Evolutionary conservation across 2,888 invertebrate species (phyloP), one percentile per base, ranked within the genome.

Genomic region (Pachymerium ferrugineum): DNA sequence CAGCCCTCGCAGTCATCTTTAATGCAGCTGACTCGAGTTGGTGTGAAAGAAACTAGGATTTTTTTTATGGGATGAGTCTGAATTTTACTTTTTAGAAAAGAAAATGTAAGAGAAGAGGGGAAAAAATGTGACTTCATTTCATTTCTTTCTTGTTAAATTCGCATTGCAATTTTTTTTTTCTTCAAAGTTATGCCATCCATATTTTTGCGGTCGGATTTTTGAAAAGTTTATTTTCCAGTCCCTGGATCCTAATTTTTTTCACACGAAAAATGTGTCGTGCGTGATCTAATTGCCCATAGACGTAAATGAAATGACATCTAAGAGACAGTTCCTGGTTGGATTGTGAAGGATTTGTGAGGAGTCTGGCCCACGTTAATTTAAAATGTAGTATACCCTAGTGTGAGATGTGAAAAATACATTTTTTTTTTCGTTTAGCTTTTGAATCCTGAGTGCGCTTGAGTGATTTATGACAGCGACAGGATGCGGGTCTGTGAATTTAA

Each of bases 121-220:
- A n/a, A n/a, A 54, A 62, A 62, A 62, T 12, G 28, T 62, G 62
- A 62, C 62, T 62, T 62, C 62, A 62, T 62, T 62, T 62, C 62
- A 62, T 62, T 62, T 62, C 54, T 54, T 62, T 62, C 62, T 62
- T 62, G 62, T 62, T 62, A 62, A 62, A 62, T 25, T 62, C 62
- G 10, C 62, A 62, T 62, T 62, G 62, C n/a, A 47, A 10, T 47
- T 47, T 47, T 38, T 38, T 38, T 10, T 38, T 38, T 8, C 16
- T 14, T 38, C 2, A 33, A 42, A 42, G 19, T 14, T 16, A 42
- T 14, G 6, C 1, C 42, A 14, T 10, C 1, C 19, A 16, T 42
- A 14, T 42, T n/a, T 47, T 19, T 47, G n/a, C n/a, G n/a, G n/a
- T n/a, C n/a, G n/a, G n/a, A n/a, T n/a, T n/a, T n/a, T n/a, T n/a